A percentile compares a stretch with the other conserved stretches of the same genome.
phyloP scores from a whole-genome alignment of 2,888 invertebrate genomes.

The Unio pictorum region DNA sequence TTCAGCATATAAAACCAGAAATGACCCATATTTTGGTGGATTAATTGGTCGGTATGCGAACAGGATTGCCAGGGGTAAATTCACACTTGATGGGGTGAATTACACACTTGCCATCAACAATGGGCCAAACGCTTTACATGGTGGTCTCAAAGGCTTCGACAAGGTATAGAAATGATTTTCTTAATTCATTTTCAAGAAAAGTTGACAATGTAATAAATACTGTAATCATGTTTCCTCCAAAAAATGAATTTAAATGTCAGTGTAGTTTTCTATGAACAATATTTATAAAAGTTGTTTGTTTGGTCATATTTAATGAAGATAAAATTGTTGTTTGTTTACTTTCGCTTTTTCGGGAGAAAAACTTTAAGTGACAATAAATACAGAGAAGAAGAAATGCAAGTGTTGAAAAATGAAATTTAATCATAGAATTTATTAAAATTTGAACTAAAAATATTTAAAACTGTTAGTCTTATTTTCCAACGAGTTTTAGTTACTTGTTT shows the following conservation, averaged over 20 bases:
- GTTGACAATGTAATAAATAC: neutral
- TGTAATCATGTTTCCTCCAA: too few species aligned
- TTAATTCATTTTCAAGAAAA: neutral
- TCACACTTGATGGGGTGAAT: conserved; percentile 79
- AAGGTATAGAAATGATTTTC: conserved; percentile 73
- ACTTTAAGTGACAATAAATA: too few species aligned
- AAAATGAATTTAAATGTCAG: too few species aligned
- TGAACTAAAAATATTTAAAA: too few species aligned
- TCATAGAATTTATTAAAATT: too few species aligned
- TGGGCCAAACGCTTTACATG: conserved; percentile 83
- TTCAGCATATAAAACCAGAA: conserved; percentile 60
- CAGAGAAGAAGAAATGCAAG: neutral
- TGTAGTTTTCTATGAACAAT: too few species aligned
- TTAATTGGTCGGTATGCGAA: conserved; percentile 91
- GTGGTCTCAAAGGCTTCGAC: conserved; percentile 88
- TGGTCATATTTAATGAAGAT: too few species aligned
- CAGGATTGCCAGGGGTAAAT: conserved; percentile 80
- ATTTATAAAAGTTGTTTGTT: too few species aligned
- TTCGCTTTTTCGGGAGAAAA: too few species aligned
- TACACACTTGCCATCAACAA: conserved; percentile 84
- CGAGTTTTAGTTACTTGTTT: too few species aligned
- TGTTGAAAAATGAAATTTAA: neutral
- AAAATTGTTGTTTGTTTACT: too few species aligned
- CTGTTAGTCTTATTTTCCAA: too few species aligned
- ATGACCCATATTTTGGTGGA: conserved; percentile 86